Base-by-base conservation (phyloP, 2,888 invertebrate species). In the Polyploca ridens region DNA sequence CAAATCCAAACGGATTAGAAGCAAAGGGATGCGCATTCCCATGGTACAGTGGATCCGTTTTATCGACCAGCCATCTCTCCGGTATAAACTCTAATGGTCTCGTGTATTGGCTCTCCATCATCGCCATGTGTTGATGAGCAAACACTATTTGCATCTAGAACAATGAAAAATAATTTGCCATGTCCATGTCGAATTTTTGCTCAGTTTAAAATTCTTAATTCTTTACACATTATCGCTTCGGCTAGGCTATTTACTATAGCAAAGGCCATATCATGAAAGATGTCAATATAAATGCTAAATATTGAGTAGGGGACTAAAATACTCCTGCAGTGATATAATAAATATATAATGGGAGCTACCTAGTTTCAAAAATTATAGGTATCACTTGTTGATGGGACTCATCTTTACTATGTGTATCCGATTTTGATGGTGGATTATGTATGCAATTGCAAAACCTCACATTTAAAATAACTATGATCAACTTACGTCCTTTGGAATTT, bases 1-100 rank as follows among this genome's bases (percentile, higher is more conserved):
- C 96, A 73, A 95, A 96, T 2, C 96, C 96, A 76, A 96, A 96
- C 0, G 96, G 96, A 66, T 94, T 85, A 13, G 95, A 94, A 0
- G 95, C 94, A 75, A 96, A 96, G 0, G 95, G 95, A 80, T 96
- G 95, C 0, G 92, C 87, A 19, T 91, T 87, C 44, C 91, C 90
- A 58, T 94, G 88, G 68, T 88, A 82, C 13, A 93, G 69, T 10
- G 87, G 85, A 46, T 91, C 88, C 7, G 74, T 73, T 68, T 90
- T 89, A 0, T 85, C 83, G n/a, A 76, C 75, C 1, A 95, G 72
- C 98, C 98, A 98, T 61, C 98, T 90, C 81, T 98, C 97, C 0
- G 98, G 98, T 58, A 96, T 83, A 79, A 95, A 98, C 65, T 95
- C 93, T 0, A 90, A 78, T 6, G 96, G 91, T 14, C 94, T 89